Conservation (phyloP, 2,113 vertebrate species). For the Lucifuga dentata region DNA sequence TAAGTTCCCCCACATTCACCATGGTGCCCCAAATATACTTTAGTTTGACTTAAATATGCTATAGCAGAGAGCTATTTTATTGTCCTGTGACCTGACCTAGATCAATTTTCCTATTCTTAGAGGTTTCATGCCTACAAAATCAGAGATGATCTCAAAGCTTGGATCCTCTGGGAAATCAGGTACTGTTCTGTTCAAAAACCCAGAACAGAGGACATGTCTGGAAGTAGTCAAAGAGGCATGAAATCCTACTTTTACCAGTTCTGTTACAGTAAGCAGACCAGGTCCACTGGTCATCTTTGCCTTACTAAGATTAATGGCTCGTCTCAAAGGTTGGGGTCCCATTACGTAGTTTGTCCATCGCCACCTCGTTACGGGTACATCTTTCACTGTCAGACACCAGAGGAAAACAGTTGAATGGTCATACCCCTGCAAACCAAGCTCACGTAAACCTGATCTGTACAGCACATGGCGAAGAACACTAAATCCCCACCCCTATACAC, state of each 20-base stretch:
- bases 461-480: constrained; percentile 47
- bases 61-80: constrained; percentile 41
- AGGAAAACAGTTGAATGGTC: constrained; percentile 45
- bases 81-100: constrained; percentile 64
- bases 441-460: constrained; percentile 58
- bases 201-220: constrained; percentile 64
- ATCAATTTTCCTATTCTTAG: constrained; percentile 56
- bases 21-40: constrained; percentile 42
- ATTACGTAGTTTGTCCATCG: constrained; percentile 78
- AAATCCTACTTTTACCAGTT: constrained; percentile 65
- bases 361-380: constrained; percentile 79
- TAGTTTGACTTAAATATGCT: constrained; percentile 11
- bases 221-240: constrained; percentile 62
- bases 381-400: constrained; percentile 71
- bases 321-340: constrained; percentile 77
- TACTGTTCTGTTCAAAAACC: constrained; percentile 56
- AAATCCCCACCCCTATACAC: constrained; percentile 18
- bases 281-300: constrained; percentile 66
- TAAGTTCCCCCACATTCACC: constrained; percentile 12
- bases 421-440: constrained; percentile 39
- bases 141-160: constrained; percentile 46
- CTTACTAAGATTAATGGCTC: constrained; percentile 76
- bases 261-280: constrained; percentile 76
- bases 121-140: constrained; percentile 42
- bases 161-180: constrained; percentile 58